phyloP scores from a whole-genome alignment of 2,888 invertebrate species.

The Penaeus monodon region DNA sequence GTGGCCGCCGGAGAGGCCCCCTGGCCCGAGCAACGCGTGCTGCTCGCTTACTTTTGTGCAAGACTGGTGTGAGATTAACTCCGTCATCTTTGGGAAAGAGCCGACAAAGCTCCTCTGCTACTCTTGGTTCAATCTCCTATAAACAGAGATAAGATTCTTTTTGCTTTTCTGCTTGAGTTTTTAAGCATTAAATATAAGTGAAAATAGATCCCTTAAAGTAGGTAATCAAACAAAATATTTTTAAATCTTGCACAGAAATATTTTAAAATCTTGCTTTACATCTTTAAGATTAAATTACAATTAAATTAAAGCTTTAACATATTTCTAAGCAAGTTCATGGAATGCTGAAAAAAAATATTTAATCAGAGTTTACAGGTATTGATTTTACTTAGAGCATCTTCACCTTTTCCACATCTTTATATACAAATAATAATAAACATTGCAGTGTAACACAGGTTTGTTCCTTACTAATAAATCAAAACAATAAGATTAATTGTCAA shows the following conservation, averaged over 20 bases:
- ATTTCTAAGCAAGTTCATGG: too few species aligned
- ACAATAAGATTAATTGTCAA: too few species aligned
- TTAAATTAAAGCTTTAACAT: too few species aligned
- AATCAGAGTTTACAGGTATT: too few species aligned
- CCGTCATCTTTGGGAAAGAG: slow-evolving; percentile 92
- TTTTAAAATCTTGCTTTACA: too few species aligned
- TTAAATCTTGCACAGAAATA: neutral
- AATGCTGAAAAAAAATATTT: too few species aligned
- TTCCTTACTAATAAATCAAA: too few species aligned
- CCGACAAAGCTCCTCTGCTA: slow-evolving; percentile 93
- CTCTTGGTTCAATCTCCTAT: slow-evolving; percentile 95
- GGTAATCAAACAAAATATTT: neutral
- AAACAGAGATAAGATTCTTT: neutral
- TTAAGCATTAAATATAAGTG: too few species aligned
- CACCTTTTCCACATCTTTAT: neutral
- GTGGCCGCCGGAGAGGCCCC: slow-evolving; percentile 72
- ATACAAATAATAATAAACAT: neutral
- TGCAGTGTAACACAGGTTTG: neutral
- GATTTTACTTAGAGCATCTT: too few species aligned
- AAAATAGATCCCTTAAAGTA: too few species aligned
- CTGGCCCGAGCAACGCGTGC: slow-evolving; percentile 51
- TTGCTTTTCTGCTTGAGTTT: too few species aligned
- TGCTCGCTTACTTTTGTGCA: slow-evolving; percentile 58
- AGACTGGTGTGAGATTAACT: slow-evolving; percentile 86
- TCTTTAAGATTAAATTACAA: too few species aligned